These are phyloP conservation scores for Spea multiplicata DNA, from an alignment of 2,113 vertebrate genomes.

Conservation along the genomic window DNA sequence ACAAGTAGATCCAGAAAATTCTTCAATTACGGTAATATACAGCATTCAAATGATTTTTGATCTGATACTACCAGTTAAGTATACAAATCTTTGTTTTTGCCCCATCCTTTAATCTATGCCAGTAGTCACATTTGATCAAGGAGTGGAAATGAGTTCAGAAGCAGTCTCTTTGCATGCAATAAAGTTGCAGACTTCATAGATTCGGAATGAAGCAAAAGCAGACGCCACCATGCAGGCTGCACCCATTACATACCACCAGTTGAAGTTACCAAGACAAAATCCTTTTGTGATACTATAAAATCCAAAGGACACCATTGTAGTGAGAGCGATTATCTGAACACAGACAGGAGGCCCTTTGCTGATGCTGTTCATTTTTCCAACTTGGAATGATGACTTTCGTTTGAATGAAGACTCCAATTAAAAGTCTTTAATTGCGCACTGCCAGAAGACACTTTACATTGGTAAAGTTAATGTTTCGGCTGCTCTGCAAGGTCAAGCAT, in stretches of 20 bases:
- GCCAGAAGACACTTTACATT: background rate
- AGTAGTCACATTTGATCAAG: background rate
- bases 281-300: conserved; percentile 61
- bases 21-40: too few relatives aligned
- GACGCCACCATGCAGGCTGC: conserved; percentile 53
- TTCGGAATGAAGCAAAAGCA: conserved; percentile 56
- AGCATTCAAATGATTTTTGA: too few relatives aligned
- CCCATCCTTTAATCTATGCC: too few relatives aligned
- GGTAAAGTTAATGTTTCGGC: background rate
- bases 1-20: too few relatives aligned
- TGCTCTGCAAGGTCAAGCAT: too few relatives aligned
- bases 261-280: conserved; percentile 57
- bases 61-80: too few relatives aligned
- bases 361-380: conserved; percentile 48
- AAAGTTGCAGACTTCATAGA: conserved; percentile 58
- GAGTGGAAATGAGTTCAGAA: conserved; percentile 17
- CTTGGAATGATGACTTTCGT: background rate
- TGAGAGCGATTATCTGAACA: conserved; percentile 56
- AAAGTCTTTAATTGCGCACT: background rate
- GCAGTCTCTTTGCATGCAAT: conserved; percentile 46
- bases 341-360: conserved; percentile 53
- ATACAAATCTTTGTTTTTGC: too few relatives aligned
- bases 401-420: background rate
- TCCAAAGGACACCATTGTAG: conserved; percentile 54
- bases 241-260: conserved; percentile 64